These are phyloP conservation scores for Odontamblyopus lacepedii DNA, from an alignment of 2,797 vertebrate genomes.

Conservation along the genomic window DNA sequence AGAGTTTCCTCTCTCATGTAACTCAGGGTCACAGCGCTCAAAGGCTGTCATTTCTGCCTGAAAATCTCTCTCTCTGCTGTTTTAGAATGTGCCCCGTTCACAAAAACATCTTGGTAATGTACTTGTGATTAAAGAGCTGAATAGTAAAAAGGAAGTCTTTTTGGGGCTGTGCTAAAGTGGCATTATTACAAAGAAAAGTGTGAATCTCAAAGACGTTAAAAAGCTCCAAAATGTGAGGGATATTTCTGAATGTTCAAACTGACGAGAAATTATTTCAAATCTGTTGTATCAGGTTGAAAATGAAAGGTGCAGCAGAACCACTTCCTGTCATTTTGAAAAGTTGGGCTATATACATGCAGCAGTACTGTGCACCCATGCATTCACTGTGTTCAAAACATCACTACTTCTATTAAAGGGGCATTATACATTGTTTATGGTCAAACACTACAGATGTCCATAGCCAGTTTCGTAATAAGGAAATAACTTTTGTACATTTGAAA, in stretches of 20 bases:
- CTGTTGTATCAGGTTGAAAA: conserved; percentile 28
- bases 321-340: conserved; percentile 66
- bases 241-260: conserved; percentile 21
- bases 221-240: neutral
- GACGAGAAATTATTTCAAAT: neutral
- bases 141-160: conserved; percentile 15
- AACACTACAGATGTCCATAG: conserved; percentile 63
- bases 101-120: conserved; percentile 22
- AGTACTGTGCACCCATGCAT: conserved; percentile 22
- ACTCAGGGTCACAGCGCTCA: conserved; percentile 49
- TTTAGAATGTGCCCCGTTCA: conserved; percentile 30
- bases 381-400: conserved; percentile 30
- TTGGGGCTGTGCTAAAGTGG: conserved; percentile 18
- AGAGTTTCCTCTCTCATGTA: conserved; percentile 35
- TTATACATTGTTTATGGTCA: conserved; percentile 16
- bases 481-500: conserved; percentile 8
- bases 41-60: conserved; percentile 46
- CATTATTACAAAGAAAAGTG: conserved; percentile 41
- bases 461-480: conserved; percentile 14
- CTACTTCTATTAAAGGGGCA: conserved; percentile 26
- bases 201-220: conserved; percentile 4
- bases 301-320: conserved; percentile 53
- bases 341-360: conserved; percentile 21
- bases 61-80: conserved; percentile 34
- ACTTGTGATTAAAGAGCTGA: conserved; percentile 25